Percentiles rank a stretch among this genome's conserved stretches.
Evolutionary conservation across 92 coral and sea anemone genomes (phyloP).

Genomic region (Isaurus tuberculatus): DNA sequence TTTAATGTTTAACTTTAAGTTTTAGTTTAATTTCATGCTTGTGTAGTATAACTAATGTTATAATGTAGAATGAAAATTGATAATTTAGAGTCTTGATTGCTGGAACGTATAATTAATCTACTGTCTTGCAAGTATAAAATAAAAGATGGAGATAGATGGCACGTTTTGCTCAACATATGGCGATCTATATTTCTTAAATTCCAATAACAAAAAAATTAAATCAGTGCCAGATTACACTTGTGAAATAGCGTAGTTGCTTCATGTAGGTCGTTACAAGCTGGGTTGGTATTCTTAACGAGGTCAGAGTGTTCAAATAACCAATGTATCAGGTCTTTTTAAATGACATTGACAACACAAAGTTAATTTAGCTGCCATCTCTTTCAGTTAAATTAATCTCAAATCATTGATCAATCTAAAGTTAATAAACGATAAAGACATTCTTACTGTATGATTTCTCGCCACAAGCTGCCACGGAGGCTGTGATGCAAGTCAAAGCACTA

Average conservation of each 20-base stretch:
- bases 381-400: background rate
- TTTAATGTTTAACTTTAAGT: no score
- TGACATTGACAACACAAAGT: slow-evolving; percentile 11
- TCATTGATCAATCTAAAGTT: background rate
- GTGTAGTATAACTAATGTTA: no score
- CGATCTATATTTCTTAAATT: background rate
- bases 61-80: no score
- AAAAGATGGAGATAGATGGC: slow-evolving; percentile 1
- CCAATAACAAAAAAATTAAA: background rate
- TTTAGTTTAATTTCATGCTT: no score
- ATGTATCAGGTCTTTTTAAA: background rate
- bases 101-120: no score
- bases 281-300: background rate
- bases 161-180: background rate
- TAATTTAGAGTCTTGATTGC: no score
- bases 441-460: slow-evolving; percentile 36
- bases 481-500: background rate
- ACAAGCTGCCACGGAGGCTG: slow-evolving; percentile 9
- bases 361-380: background rate
- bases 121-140: no score
- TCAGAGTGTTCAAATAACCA: slow-evolving; percentile 1
- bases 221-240: background rate
- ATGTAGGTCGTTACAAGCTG: background rate
- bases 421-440: background rate
- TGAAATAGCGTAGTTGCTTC: background rate